A percentile compares a stretch with the other conserved stretches of the same genome.
These are phyloP conservation scores for Oscheius sp. DNA, from an alignment of 2,888 invertebrate genomes.

Conservation along the genomic window DNA sequence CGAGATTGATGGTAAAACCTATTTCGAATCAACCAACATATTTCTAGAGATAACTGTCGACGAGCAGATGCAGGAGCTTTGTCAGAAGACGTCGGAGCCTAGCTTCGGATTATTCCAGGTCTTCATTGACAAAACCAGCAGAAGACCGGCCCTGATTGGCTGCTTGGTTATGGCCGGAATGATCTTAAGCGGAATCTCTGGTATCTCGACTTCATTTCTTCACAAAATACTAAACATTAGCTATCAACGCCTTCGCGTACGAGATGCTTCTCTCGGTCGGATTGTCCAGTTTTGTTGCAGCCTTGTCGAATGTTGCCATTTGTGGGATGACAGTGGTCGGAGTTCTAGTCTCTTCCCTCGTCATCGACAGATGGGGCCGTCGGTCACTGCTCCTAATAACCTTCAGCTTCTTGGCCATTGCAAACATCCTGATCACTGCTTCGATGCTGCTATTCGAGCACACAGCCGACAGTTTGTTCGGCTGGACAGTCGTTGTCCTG, in stretches of 20 bases:
- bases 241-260: constrained; percentile 48
- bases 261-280: constrained; percentile 42
- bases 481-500: constrained; percentile 38
- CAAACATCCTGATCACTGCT: constrained; percentile 51
- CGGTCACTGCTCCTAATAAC: constrained; percentile 41
- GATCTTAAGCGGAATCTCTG: constrained; percentile 42
- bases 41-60: constrained; percentile 9
- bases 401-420: constrained; percentile 36
- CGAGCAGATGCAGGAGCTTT: constrained; percentile 12
- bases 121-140: constrained; percentile 4
- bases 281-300: constrained; percentile 33
- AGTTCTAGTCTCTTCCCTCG: constrained; percentile 32
- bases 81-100: constrained; percentile 11
- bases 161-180: constrained; percentile 41
- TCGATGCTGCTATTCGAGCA: constrained; percentile 51
- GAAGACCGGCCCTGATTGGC: constrained; percentile 52
- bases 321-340: constrained; percentile 43
- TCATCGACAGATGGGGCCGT: constrained; percentile 44
- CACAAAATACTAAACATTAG: constrained; percentile 16
- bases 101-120: constrained; percentile 11
- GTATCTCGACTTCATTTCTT: neutral
- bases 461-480: constrained; percentile 23
- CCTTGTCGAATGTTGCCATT: constrained; percentile 40
- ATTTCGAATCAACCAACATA: neutral
- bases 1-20: neutral